phyloP scores from a whole-genome alignment of 2,888 invertebrate genomes.

The Cordylochernes scorpioides region DNA sequence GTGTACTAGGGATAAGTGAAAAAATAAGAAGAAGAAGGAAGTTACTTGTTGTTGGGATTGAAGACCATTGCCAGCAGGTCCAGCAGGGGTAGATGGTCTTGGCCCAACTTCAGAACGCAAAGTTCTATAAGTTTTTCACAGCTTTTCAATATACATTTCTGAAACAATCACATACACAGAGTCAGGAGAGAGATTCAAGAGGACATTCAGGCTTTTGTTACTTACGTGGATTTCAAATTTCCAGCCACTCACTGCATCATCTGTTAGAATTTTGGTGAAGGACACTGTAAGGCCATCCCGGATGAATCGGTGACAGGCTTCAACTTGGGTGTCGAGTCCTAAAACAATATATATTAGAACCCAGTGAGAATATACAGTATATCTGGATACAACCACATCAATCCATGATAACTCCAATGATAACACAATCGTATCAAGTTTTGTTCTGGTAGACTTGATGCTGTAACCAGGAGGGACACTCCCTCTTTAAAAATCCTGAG shows the following conservation, averaged over 20 bases:
- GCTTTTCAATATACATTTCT: slow-evolving; percentile 64
- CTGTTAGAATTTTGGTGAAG: slow-evolving; percentile 83
- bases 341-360: too few relatives aligned
- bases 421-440: too few relatives aligned
- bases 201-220: slow-evolving; percentile 3
- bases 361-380: too few relatives aligned
- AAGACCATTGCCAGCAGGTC: slow-evolving; percentile 75
- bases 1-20: too few relatives aligned
- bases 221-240: slow-evolving; percentile 70
- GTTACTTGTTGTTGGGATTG: slow-evolving; percentile 80
- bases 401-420: too few relatives aligned
- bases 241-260: slow-evolving; percentile 93
- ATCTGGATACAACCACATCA: too few relatives aligned
- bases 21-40: slow-evolving; percentile 9
- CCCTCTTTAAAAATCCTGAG: too few relatives aligned
- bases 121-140: slow-evolving; percentile 72
- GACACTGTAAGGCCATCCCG: slow-evolving; percentile 75
- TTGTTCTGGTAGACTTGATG: too few relatives aligned
- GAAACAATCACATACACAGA: slow-evolving; percentile 12
- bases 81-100: slow-evolving; percentile 57
- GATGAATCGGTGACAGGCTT: slow-evolving; percentile 77
- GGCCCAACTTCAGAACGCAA: slow-evolving; percentile 61
- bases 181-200: neutral
- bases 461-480: too few relatives aligned
- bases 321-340: slow-evolving; percentile 24